Evolutionary conservation across 2,797 vertebrate species (phyloP), one percentile per base, ranked within the genome.

Genomic region (Gallinago nigripennis): DNA sequence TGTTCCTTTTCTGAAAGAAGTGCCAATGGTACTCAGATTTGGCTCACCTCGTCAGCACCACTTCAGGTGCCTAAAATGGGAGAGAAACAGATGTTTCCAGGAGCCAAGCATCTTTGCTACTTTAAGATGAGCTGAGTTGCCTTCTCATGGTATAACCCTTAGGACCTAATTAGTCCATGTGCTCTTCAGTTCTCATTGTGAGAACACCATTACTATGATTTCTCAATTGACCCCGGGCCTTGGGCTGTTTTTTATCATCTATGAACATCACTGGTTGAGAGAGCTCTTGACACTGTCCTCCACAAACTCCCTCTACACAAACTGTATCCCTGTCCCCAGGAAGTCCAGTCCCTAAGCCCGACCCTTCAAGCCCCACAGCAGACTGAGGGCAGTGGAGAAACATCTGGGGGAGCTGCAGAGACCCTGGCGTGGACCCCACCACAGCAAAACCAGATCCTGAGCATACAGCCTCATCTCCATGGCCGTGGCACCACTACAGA

Each of bases 391-490:
- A 50, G 8, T 31, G 23, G 31, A 82, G 0, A 5, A 86, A 63
- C 30, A 56, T 24, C 48, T 50, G 8, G 18, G 13, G 14, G 10
- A 82, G 7, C 45, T 30, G 8, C 33, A 77, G 66, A 75, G 50
- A 18, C 20, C 37, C 14, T 19, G 17, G 16, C 33, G 41, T 1
- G 41, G 56, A 60, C 30, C 10, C 5, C 37, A 46, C 6, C 1
- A 6, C 20, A 1, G 1, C 51, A 31, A 68, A 33, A 41, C 11
- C 46, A 23, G 28, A 37, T 12, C 13, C 64, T 41, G 28, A 43
- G 3, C 4, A 0, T 3, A 12, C 14, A 58, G 9, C 33, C 53
- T n/a, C 46, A 3, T 30, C 56, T 41, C 63, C 71, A 58, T 0
- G 0, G 25, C 68, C 56, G 75, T 91, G 61, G 64, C 41, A 69